Evolutionary conservation across 2,888 invertebrate species (phyloP), one percentile per base, ranked within the genome.

Genomic region (Ferrisia virgata): DNA sequence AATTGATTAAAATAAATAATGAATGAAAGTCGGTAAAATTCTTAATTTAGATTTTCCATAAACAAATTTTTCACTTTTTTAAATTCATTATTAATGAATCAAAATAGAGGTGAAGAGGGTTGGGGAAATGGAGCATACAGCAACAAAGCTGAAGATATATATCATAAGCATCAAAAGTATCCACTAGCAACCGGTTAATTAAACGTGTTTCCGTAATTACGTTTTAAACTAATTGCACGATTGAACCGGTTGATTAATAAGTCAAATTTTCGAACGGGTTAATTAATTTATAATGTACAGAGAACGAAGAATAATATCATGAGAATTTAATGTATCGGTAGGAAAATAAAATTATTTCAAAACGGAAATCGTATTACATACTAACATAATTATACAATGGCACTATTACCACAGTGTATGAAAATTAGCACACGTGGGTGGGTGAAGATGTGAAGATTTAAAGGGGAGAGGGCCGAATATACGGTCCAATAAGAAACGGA

Each of bases 161-260:
- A n/a, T 72, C 33, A 72, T 72, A 72, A 72, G 33, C 13, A 72
- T 22, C 72, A 33, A 22, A 72, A 33, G n/a, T 15, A 72, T 72
- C 33, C 1, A n/a, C n/a, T n/a, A n/a, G n/a, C n/a, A 72, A 72
- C 72, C 36, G n/a, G 72, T 72, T 72, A 72, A 72, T 72, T 33
- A 72, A 72, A 72, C 72, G 31, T 33, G 33, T 72, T 72, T 72
- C 72, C 33, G 72, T 36, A 33, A 72, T 72, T 72, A 72, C 33
- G 36, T 72, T 33, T 36, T 18, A 28, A 33, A 72, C 33, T 72
- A 72, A 72, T 72, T 72, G 33, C 72, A 4, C 33, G 28, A 25
- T 72, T 72, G 33, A 72, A 72, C 72, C 72, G 72, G 72, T 72
- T 72, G 72, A 72, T 72, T 72, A 72, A 72, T 72, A 33, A 72